A percentile compares a stretch with the other conserved stretches of the same genome.
phyloP scores from a whole-genome alignment of 2,888 invertebrate species.

The Pachydiplax longipennis region DNA sequence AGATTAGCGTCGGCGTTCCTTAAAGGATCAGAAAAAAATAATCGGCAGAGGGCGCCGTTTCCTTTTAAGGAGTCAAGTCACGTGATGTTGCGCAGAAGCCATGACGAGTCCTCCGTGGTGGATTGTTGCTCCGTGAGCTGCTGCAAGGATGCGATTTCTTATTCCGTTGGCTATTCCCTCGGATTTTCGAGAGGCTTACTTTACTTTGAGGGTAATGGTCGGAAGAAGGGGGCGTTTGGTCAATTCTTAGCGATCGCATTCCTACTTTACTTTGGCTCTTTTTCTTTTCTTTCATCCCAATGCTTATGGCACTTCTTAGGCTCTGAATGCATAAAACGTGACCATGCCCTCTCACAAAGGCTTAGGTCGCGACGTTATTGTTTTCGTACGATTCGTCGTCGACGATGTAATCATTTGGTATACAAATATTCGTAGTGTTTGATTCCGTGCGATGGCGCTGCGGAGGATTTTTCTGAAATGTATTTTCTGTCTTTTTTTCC shows the following conservation, averaged over 20 bases:
- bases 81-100: slow-evolving; percentile 29
- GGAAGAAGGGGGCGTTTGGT: not conserved
- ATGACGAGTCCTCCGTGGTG: slow-evolving; percentile 33
- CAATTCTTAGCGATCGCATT: not conserved
- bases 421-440: not conserved
- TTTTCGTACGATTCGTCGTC: not conserved
- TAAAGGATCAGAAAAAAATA: not conserved
- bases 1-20: slow-evolving; percentile 43
- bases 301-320: not conserved
- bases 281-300: not conserved
- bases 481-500: too few species aligned
- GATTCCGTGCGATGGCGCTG: not conserved
- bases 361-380: not conserved
- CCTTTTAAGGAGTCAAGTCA: slow-evolving; percentile 23
- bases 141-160: not conserved
- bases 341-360: not conserved
- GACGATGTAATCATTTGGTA: not conserved
- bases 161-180: not conserved
- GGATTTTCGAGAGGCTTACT: not conserved
- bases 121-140: slow-evolving; percentile 33
- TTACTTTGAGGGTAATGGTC: not conserved
- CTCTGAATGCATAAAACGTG: not conserved
- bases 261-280: not conserved
- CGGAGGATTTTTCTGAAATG: not conserved
- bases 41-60: not conserved